Evolutionary conservation across 2,888 invertebrate species (phyloP), one percentile per base, ranked within the genome.

Genomic region (Drosophila anomelani): DNA sequence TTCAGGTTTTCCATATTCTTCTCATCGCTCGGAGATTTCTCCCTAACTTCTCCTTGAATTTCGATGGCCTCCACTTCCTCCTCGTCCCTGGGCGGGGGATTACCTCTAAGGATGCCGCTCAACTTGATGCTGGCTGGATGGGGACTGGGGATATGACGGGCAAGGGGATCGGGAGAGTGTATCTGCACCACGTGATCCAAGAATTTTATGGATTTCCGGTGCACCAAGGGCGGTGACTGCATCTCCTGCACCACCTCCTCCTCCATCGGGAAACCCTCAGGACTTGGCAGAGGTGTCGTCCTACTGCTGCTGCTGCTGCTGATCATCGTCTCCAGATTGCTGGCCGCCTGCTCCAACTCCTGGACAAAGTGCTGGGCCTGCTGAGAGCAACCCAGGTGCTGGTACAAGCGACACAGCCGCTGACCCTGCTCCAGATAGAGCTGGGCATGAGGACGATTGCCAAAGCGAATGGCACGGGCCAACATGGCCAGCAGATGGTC

Each of bases 401-500:
- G 95, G 67, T 93, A 92, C 15, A 96, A 92, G 67, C 93, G 94
- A 43, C 95, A 94, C 4, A 97, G 92, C 57, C 96, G 93, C 72
- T 94, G 94, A 0, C 95, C 95, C 85, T 97, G 96, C 69, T 95
- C 94, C 43, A 96, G 92, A 85, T 96, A 96, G 68, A 95, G 94
- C 2, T 94, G 92, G 9, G 95, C 95, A 85, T 95, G 95, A 64
- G 93, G 93, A 23, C 93, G 92, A 0, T 95, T 94, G 13, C 94
- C 94, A 73, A 95, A 95, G 73, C 94, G 93, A 17, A 94, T 94
- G 75, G 95, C 95, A 55, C 94, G 94, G 59, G 94, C 93, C 1
- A 95, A 95, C 94, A 96, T 95, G 58, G 94, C 94, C 39, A 96
- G 94, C 81, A 96, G 95, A 84, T 96, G 96, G 20, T 94, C 93